A percentile compares a stretch with the other conserved stretches of the same genome.
These are phyloP conservation scores for Protomyctophum bolini DNA, from an alignment of 2,113 vertebrate species.

Conservation along the genomic window DNA sequence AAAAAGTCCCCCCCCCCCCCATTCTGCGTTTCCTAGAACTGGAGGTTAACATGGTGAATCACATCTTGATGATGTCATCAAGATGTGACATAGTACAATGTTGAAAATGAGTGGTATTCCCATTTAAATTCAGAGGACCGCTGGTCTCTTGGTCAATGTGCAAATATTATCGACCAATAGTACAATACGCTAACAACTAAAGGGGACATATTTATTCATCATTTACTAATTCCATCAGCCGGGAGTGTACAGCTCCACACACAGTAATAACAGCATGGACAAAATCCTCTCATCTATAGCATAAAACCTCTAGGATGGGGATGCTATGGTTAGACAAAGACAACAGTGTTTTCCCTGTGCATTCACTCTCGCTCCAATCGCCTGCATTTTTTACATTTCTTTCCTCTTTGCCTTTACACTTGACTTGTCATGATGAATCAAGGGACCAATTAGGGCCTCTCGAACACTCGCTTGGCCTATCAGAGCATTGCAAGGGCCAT, in stretches of 20 bases:
- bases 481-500: conserved; percentile 35
- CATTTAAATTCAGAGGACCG: too few relatives aligned
- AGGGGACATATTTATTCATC: too few relatives aligned
- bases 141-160: too few relatives aligned
- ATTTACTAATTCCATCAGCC: not conserved
- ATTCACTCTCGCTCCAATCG: conserved; percentile 40
- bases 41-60: too few relatives aligned
- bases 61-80: too few relatives aligned
- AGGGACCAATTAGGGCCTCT: conserved; percentile 54
- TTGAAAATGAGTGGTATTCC: too few relatives aligned
- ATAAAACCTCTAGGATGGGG: conserved; percentile 12
- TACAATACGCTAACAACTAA: too few relatives aligned
- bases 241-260: not conserved
- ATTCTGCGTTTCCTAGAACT: too few relatives aligned
- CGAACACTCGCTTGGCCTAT: conserved; percentile 44
- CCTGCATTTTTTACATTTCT: conserved; percentile 58
- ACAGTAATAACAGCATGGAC: conserved; percentile 3
- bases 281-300: not conserved
- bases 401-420: conserved; percentile 53
- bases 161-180: too few relatives aligned
- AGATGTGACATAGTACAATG: too few relatives aligned
- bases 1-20: too few relatives aligned
- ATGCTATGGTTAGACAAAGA: conserved; percentile 35
- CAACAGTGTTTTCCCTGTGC: conserved; percentile 37
- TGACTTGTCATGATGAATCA: conserved; percentile 50